Evolutionary conservation across 1,140 invertebrate species (phyloP), one percentile per base, ranked within the genome.

Genomic region (Zaprionus ornatus): DNA sequence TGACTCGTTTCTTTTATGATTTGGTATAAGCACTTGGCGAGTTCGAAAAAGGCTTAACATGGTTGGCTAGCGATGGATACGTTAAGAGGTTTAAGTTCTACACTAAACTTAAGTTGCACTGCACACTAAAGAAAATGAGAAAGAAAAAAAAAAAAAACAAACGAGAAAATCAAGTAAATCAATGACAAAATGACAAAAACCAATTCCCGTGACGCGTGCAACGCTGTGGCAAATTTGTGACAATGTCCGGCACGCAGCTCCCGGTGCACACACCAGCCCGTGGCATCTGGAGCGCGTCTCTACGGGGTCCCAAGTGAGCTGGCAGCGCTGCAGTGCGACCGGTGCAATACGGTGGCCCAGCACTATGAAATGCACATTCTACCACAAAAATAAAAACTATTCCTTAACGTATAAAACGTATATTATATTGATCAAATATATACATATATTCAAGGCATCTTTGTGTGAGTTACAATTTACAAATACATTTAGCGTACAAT

Each of bases 1-100:
- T 55, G 13, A 62, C 25, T 54, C 32, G 54, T 40, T 85, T 25
- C 37, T 37, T 25, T 25, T 77, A 60, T 83, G 7, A 65, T 70
- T 80, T 87, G 84, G 85, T 35, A 21, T 90, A 87, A 81, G 84
- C 85, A 84, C 65, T 71, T 68, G 85, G 84, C 67, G 80, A 81
- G 85, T 88, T 84, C 84, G 84, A 79, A 88, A 84, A 69, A 67
- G 80, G 85, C 84, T 48, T 17, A 45, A 83, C 37, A 64, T 70
- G 84, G 78, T 76, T 66, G 85, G 73, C 74, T 32, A 73, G 74
- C 37, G 74, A 19, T 63, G 74, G 74, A 70, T 56, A 74, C 37
- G 40, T 56, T 56, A 48, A 50, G 1, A 13, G 19, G 10, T 27
- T 72, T 72, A 19, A 62, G 65, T 74, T 74, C 15, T 3, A 48